A percentile compares a stretch with the other conserved stretches of the same genome.
These are phyloP conservation scores for Glaucopsyche alexis DNA, from an alignment of 2,888 invertebrate genomes.

Conservation along the genomic window DNA sequence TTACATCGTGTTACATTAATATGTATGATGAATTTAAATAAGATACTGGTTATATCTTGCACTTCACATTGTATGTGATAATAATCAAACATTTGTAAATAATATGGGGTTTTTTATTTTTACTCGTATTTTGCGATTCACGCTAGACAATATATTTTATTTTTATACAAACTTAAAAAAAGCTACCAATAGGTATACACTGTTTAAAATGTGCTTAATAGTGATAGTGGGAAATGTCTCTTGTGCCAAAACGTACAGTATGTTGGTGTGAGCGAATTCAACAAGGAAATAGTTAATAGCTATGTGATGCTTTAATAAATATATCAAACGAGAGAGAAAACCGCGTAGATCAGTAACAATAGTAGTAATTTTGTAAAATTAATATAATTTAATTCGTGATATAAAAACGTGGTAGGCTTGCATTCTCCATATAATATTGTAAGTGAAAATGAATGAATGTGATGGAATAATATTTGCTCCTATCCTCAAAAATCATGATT, in stretches of 20 bases:
- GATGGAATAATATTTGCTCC: constrained; percentile 14
- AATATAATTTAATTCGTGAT: constrained; percentile 9
- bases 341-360: constrained; percentile 20
- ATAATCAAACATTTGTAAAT: constrained; percentile 21
- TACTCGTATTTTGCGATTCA: constrained; percentile 22
- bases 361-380: constrained; percentile 20
- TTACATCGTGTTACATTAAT: no score
- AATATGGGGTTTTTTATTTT: constrained; percentile 25
- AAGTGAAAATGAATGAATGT: background rate
- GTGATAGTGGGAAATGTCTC: constrained; percentile 4
- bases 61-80: constrained; percentile 27
- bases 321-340: constrained; percentile 8
- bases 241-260: constrained; percentile 25
- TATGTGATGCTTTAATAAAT: constrained; percentile 12
- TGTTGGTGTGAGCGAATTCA: constrained; percentile 13
- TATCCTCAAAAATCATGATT: background rate
- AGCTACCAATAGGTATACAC: constrained; percentile 16
- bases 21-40: constrained; percentile 24
- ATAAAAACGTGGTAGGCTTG: constrained; percentile 11
- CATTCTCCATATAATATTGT: constrained; percentile 12
- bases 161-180: constrained; percentile 18
- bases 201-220: constrained; percentile 19
- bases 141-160: constrained; percentile 27
- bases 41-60: constrained; percentile 26
- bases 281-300: constrained; percentile 14